Conservation (phyloP, 2,888 invertebrate genomes). For the Omphaloscelis lunosa region DNA sequence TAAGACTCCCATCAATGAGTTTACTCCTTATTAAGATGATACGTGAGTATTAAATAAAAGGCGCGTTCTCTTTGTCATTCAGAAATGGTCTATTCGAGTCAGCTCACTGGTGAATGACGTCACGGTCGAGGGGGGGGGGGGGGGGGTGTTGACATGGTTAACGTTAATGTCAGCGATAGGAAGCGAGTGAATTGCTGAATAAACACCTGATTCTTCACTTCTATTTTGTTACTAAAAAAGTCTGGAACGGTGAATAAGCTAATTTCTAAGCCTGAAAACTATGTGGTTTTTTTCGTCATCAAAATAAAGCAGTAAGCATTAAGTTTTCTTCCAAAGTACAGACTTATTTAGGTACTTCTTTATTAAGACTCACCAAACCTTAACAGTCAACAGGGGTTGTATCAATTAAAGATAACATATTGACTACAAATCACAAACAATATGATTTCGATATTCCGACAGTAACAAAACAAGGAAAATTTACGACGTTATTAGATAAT, state of each 20-base stretch:
- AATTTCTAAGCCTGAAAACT: neutral
- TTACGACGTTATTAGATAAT: neutral
- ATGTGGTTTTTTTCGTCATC: no score
- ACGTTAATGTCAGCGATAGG: constrained; percentile 31
- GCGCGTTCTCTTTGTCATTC: constrained; percentile 1
- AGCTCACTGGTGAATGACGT: constrained; percentile 24
- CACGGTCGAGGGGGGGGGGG: neutral
- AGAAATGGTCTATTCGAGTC: neutral
- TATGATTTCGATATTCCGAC: neutral
- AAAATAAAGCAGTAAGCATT: neutral
- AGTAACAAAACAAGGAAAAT: neutral
- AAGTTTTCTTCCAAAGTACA: neutral
- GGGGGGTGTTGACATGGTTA: constrained; percentile 8
- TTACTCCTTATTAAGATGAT: neutral
- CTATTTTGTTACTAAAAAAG: constrained; percentile 17
- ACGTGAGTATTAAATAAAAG: neutral
- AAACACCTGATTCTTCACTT: constrained; percentile 33
- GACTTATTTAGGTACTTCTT: neutral
- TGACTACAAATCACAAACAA: neutral
- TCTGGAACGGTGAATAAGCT: neutral
- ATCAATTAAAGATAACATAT: neutral
- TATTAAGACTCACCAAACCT: neutral
- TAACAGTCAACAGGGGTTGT: neutral
- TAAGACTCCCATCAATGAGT: neutral
- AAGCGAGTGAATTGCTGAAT: constrained; percentile 22